phyloP scores from a whole-genome alignment of 2,888 invertebrate species.

The Nomada goodeniana region DNA sequence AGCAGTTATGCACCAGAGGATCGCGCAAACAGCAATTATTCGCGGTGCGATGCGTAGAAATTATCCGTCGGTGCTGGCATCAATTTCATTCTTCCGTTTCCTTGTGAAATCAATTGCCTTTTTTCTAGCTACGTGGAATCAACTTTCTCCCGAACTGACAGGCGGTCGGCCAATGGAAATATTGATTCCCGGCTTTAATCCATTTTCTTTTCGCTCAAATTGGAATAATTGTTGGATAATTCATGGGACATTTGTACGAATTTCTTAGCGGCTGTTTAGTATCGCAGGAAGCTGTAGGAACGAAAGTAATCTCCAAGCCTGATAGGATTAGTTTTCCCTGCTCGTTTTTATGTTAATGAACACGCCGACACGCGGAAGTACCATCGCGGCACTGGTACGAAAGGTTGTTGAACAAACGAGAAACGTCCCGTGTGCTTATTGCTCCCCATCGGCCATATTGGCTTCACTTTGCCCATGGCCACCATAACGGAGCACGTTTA shows the following conservation, averaged over 20 bases:
- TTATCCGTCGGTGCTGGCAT: slow-evolving; percentile 15
- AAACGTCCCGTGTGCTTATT: slow-evolving; percentile 36
- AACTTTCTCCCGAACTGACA: slow-evolving; percentile 43
- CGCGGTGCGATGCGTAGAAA: slow-evolving; percentile 38
- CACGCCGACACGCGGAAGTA: slow-evolving; percentile 71
- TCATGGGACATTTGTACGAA: too few species aligned
- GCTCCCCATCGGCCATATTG: background rate
- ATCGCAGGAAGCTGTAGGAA: slow-evolving; percentile 58
- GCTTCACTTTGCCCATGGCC: background rate
- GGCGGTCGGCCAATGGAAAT: slow-evolving; percentile 14
- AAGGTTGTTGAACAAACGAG: slow-evolving; percentile 62
- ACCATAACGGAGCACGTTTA: background rate
- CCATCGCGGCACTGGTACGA: slow-evolving; percentile 36
- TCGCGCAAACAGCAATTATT: slow-evolving; percentile 50
- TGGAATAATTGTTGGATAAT: background rate
- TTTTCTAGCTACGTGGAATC: background rate
- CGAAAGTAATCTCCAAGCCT: slow-evolving; percentile 53
- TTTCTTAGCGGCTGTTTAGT: background rate
- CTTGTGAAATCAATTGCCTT: slow-evolving; percentile 23
- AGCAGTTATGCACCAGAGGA: slow-evolving; percentile 18
- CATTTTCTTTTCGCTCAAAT: background rate
- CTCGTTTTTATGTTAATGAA: slow-evolving; percentile 73
- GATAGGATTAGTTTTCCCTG: slow-evolving; percentile 70
- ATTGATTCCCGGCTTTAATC: background rate
- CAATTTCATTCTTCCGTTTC: slow-evolving; percentile 40